Base-by-base conservation (phyloP, 2,888 invertebrate species). In the Mythimna impura region DNA sequence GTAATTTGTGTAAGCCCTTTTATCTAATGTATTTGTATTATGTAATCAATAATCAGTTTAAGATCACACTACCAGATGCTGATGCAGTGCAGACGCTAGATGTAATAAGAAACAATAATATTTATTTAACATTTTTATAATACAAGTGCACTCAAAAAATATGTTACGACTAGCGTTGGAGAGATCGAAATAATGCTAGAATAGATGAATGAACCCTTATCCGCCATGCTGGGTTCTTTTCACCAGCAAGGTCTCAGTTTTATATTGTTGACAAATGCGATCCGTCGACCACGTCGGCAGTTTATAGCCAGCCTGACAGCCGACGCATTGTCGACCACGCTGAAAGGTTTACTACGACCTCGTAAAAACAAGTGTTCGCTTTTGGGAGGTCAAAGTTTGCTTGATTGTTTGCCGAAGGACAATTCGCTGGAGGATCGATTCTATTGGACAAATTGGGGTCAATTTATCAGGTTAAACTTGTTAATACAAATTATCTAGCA, bases 221-320 rank as follows among this genome's bases (percentile, higher is more conserved):
- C 82, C 80, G 69, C 77, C 70, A 76, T 65, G 65, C 77, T 71
- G 73, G 67, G 71, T 80, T 69, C 68, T 67, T 78, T 85, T 73
- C 72, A 78, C 78, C 75, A 83, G 82, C 75, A 80, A 85, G 83
- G 84, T 87, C 89, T 89, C 83, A 84, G 86, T 87, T 92, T 91
- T 89, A 91, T 93, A 90, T 91, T 91, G 92, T 93, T 93, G 92
- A 92, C 93, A 93, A 91, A 90, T 88, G 88, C 82, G 87, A 86
- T 85, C 87, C 86, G 86, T 84, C 87, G 82, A 88, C 76, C 87
- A 87, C 88, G 88, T 89, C 84, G 84, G 84, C 89, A 89, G 91
- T 94, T 94, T 93, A 94, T 90, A 88, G 90, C 87, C 81, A 83
- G 84, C 84, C 84, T 89, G 90, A 89, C 89, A 89, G 88, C 86